Evolutionary conservation across 2,113 vertebrate species (phyloP).

Genomic region (Pterocles orientalis): DNA sequence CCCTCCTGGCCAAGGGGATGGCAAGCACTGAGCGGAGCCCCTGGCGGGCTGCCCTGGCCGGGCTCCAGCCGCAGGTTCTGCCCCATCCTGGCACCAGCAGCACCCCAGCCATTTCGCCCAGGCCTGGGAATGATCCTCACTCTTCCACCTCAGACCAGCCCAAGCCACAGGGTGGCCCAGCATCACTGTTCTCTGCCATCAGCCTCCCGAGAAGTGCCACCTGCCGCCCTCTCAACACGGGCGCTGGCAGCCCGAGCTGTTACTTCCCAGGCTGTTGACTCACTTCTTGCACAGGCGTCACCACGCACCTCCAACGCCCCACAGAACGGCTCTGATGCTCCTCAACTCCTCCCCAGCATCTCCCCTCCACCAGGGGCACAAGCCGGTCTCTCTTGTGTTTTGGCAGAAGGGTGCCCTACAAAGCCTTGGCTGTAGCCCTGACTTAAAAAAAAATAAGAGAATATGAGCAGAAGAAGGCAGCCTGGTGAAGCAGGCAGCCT

Average conservation of each 20-base stretch:
- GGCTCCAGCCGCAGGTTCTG: background rate
- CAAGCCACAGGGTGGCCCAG: background rate
- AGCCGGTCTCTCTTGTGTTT: background rate
- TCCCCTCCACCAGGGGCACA: background rate
- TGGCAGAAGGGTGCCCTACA: background rate
- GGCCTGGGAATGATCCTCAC: background rate
- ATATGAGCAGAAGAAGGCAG: background rate
- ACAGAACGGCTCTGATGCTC: background rate
- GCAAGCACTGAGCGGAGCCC: background rate
- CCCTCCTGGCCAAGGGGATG: background rate
- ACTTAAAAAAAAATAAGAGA: background rate
- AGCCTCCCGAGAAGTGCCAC: background rate
- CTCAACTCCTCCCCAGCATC: background rate
- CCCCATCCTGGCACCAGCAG: background rate
- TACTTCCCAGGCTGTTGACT: background rate
- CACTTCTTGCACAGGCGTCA: background rate
- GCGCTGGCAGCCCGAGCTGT: background rate
- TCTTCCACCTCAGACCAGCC: background rate
- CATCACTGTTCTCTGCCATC: accelerated
- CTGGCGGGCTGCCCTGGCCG: accelerated
- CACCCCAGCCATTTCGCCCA: background rate
- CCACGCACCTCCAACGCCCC: background rate
- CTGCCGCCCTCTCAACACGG: background rate
- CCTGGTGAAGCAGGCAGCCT: background rate
- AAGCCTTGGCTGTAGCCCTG: background rate